Base-by-base conservation (phyloP, 2,888 invertebrate genomes). In the Oligia fasciuncula region DNA sequence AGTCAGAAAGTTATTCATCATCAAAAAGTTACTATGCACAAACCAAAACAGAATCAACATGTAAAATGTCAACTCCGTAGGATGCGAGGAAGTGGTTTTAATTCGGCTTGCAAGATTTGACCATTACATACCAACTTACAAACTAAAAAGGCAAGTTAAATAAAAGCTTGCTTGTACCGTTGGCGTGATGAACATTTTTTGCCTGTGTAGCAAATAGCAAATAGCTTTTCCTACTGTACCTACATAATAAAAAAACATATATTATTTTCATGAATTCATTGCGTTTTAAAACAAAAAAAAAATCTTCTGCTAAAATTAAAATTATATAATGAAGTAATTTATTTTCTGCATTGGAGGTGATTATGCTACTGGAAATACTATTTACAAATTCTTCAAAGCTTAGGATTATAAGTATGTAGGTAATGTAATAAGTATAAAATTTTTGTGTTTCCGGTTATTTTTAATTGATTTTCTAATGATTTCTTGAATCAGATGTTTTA, bases 311-410 rank as follows among this genome's bases (percentile, higher is more conserved):
- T 49, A 49, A 60, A 62, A 76, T 57, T 49, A 49, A 60, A 62
- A 76, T 57, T 67, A 73, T 78, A 43, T 51, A 66, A 40, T 40
- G 19, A 14, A 54, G 23, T 65, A 51, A 72, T 43, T 46, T 73
- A n/a, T 51, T 68, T 71, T 69, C 23, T 70, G 51, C n/a, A 67
- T 60, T 74, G 63, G 4, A 68, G 46, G 63, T 67, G 57, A 76
- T 67, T 17, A 51, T 73, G 29, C 51, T 79, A 63, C 49, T 62
- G 73, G n/a, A 67, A 83, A 49, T 43, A 51, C 54, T 85, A 85
- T 85, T 80, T 83, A 83, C 78, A 85, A 51, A 73, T 43, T 51
- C 23, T 72, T 67, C 54, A 35, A 80, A 76, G 60, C 66, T 72
- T 74, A 71, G 35, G 17, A 65, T 70, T 65, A 57, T 57, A 72